phyloP scores from a whole-genome alignment of 2,888 invertebrate genomes.

The Nomada goodeniana region DNA sequence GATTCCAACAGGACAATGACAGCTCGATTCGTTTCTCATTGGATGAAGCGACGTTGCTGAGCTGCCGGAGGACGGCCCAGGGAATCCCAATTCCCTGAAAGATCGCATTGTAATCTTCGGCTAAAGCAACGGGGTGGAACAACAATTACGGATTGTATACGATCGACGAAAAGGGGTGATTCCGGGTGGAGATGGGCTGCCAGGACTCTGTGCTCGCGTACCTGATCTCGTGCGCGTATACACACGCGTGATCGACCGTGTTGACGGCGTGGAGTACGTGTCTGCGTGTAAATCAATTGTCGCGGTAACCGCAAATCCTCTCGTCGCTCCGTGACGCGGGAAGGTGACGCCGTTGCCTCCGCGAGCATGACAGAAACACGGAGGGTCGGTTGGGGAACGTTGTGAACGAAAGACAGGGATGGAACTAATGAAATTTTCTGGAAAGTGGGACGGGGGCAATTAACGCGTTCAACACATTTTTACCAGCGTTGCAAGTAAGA shows the following conservation, averaged over 20 bases:
- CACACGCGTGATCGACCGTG: slow-evolving; percentile 22
- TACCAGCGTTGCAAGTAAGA: slow-evolving; percentile 49
- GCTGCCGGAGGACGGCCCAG: slow-evolving; percentile 50
- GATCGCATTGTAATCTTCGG: slow-evolving; percentile 76
- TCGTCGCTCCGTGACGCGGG: slow-evolving; percentile 70
- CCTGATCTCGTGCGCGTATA: slow-evolving; percentile 14
- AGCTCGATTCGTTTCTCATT: slow-evolving; percentile 72
- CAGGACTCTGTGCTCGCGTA: slow-evolving; percentile 41
- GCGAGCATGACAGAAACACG: slow-evolving; percentile 51
- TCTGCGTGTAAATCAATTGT: slow-evolving; percentile 79
- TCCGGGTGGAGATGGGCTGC: slow-evolving; percentile 53
- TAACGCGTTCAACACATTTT: slow-evolving; percentile 40
- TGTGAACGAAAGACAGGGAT: slow-evolving; percentile 36
- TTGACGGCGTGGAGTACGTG: slow-evolving; percentile 33
- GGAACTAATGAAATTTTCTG: slow-evolving; percentile 18
- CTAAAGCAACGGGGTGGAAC: slow-evolving; percentile 75
- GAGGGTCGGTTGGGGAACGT: background rate
- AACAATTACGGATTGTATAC: slow-evolving; percentile 76
- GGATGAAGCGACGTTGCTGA: slow-evolving; percentile 48
- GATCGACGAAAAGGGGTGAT: slow-evolving; percentile 69
- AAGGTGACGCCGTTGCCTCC: slow-evolving; percentile 69
- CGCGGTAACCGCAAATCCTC: slow-evolving; percentile 78
- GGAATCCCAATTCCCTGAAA: slow-evolving; percentile 74
- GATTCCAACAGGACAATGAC: slow-evolving; percentile 68
- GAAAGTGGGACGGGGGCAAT: slow-evolving; percentile 54